Evolutionary conservation across 2,888 invertebrate genomes (phyloP).

Genomic region (Dysmachus trigonus): DNA sequence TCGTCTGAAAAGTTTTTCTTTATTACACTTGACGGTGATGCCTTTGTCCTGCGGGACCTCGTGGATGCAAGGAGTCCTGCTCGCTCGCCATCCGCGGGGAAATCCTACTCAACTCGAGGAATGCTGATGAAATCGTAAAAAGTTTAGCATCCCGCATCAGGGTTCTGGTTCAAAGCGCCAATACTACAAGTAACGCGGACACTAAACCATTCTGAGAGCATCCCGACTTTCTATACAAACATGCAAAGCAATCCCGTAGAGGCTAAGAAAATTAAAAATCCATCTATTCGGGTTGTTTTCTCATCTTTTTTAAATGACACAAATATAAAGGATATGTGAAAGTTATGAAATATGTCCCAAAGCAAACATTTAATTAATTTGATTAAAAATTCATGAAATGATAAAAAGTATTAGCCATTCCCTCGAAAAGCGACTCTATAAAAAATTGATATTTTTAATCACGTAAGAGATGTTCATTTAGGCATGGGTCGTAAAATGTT

Average conservation of each 20-base stretch:
- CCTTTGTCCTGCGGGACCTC: not conserved
- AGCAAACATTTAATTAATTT: too few species aligned
- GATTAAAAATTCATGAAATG: too few species aligned
- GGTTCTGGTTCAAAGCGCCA: not conserved
- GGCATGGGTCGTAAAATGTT: too few species aligned
- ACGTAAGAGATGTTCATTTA: too few species aligned
- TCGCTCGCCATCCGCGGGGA: not conserved
- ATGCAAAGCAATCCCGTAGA: not conserved
- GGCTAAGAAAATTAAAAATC: not conserved
- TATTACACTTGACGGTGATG: not conserved
- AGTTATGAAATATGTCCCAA: too few species aligned
- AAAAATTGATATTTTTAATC: too few species aligned
- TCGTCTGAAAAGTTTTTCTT: not conserved
- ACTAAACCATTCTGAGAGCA: not conserved
- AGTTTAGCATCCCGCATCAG: not conserved
- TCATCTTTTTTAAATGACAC: not conserved
- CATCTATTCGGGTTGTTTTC: not conserved
- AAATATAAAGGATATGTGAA: too few species aligned
- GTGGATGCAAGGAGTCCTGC: not conserved
- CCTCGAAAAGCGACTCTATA: too few species aligned
- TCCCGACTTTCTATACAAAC: not conserved
- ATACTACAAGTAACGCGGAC: not conserved
- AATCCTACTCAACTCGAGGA: not conserved
- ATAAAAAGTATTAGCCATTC: too few species aligned
- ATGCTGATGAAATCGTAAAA: not conserved